Evolutionary conservation across 2,113 vertebrate species (phyloP).

Genomic region (Oxyruncus cristatus): DNA sequence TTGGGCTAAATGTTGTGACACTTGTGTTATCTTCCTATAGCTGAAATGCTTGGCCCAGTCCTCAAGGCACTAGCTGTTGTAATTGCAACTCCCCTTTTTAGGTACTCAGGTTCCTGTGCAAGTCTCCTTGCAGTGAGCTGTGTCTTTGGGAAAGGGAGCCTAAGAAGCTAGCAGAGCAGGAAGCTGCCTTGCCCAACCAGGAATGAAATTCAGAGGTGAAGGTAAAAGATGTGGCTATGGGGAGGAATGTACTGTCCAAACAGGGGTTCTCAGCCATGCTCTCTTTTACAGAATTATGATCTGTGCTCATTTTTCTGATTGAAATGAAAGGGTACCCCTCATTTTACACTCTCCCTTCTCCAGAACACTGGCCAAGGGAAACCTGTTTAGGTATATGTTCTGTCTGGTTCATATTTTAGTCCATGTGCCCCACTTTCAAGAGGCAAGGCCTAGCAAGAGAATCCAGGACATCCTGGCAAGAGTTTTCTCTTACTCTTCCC

Average conservation of each 20-base stretch:
- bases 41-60: not conserved
- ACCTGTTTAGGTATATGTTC: not conserved
- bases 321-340: not conserved
- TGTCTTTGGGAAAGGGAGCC: not conserved
- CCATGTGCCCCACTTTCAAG: not conserved
- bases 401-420: not conserved
- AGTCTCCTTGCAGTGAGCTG: not conserved
- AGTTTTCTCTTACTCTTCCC: not conserved
- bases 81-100: not conserved
- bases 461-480: not conserved
- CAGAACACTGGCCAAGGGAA: not conserved
- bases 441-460: not conserved
- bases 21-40: not conserved
- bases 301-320: not conserved
- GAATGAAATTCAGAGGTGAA: not conserved
- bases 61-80: not conserved
- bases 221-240: not conserved
- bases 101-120: not conserved
- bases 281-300: not conserved
- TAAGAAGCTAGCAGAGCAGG: not conserved
- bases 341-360: not conserved
- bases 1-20: not conserved
- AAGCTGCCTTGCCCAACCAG: not conserved
- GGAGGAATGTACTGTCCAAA: not conserved
- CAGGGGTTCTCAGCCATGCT: not conserved